Percentiles rank a stretch among this genome's conserved stretches.
Evolutionary conservation across 2,113 vertebrate genomes (phyloP).

Genomic region (Corythaeola cristata): DNA sequence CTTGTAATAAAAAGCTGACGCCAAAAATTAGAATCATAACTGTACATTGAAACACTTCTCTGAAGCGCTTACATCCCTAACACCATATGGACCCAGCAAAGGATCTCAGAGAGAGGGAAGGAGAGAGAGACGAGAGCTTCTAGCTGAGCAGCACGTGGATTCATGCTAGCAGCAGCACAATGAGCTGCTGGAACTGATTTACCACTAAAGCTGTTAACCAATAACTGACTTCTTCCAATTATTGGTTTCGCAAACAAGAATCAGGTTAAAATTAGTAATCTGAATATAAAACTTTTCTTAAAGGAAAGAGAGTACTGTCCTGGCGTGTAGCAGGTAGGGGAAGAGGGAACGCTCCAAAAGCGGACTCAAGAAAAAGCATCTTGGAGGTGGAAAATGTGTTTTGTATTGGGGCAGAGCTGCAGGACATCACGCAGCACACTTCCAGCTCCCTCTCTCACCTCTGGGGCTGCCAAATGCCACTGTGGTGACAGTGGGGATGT

Average conservation of each 20-base stretch:
- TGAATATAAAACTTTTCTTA: neutral
- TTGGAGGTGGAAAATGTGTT: conserved; percentile 22
- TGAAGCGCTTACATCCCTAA: conserved; percentile 11
- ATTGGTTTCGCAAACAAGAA: conserved; percentile 31
- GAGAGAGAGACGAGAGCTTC: neutral
- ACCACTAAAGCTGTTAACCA: conserved; percentile 30
- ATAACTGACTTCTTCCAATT: conserved; percentile 21
- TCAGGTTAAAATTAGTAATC: conserved; percentile 48
- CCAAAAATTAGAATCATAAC: conserved; percentile 45
- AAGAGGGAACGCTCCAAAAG: neutral
- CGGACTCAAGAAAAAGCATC: neutral
- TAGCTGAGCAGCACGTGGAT: conserved; percentile 57
- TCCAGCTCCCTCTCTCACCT: neutral
- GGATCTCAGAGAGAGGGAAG: neutral
- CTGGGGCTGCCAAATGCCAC: conserved; percentile 16
- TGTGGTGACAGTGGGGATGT: neutral
- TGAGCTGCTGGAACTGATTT: conserved; percentile 52
- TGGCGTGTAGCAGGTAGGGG: neutral
- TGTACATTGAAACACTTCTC: conserved; percentile 3
- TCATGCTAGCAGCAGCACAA: conserved; percentile 39
- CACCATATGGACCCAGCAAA: conserved; percentile 38
- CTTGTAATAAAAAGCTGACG: conserved; percentile 38
- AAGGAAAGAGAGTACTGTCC: neutral
- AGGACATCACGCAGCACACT: neutral
- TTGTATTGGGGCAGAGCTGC: neutral